Evolutionary conservation across 37 sponge, comb jelly and placozoan genomes (phyloP).

Genomic region (Cliona cf. orientalis): DNA sequence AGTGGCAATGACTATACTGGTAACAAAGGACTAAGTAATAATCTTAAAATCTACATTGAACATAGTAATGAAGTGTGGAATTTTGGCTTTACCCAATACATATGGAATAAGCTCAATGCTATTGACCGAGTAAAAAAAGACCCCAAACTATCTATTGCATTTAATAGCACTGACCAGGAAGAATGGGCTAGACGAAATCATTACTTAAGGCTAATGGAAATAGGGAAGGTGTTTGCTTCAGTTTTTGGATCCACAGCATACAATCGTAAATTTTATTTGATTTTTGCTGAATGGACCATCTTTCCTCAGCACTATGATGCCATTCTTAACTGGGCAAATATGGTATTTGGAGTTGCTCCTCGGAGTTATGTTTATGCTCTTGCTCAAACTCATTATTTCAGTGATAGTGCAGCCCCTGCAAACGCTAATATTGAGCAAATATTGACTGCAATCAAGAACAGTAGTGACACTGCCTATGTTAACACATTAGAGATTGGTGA

Average conservation of each 20-base stretch:
- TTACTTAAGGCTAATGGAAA: conserved; percentile 6
- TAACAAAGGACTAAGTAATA: conserved; percentile 7
- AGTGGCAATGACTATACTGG: neutral
- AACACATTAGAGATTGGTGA: conserved; percentile 13
- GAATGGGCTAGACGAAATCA: conserved; percentile 25
- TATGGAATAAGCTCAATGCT: conserved; percentile 21
- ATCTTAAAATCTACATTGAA: conserved; percentile 33
- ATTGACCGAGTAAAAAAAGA: conserved; percentile 9
- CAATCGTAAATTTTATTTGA: neutral
- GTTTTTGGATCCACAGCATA: conserved; percentile 18
- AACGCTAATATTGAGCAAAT: conserved; percentile 15
- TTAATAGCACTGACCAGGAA: conserved; percentile 14
- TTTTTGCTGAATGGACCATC: conserved; percentile 25
- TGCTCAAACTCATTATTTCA: conserved; percentile 39
- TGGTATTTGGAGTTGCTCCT: neutral
- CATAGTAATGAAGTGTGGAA: conserved; percentile 51
- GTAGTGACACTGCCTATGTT: conserved; percentile 12
- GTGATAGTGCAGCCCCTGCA: conserved; percentile 9
- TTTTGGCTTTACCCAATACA: conserved; percentile 34
- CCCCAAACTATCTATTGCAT: neutral
- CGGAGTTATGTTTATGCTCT: conserved; percentile 19
- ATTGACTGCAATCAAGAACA: conserved; percentile 17
- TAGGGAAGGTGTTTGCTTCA: neutral
- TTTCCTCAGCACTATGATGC: conserved; percentile 26
- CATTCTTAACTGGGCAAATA: conserved; percentile 7